Evolutionary conservation across 1,140 invertebrate species (phyloP).

Genomic region (Drosophila varians): DNA sequence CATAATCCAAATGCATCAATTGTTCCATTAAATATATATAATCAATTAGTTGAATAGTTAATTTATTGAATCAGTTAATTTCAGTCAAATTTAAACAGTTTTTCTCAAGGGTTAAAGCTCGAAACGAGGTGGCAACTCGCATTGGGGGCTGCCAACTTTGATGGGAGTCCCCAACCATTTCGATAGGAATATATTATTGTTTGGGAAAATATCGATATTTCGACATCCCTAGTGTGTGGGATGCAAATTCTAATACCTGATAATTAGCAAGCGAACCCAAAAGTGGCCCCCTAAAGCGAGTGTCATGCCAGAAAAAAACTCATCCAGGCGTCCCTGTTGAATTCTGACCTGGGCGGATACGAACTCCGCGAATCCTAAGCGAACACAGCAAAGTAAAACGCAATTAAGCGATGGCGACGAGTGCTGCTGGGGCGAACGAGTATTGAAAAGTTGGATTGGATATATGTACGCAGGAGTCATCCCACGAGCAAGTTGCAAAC

Average conservation of each 20-base stretch:
- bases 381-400: slow-evolving; percentile 41
- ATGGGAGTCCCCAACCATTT: not conserved
- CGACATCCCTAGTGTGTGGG: not conserved
- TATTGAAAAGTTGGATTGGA: not conserved
- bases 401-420: slow-evolving; percentile 56
- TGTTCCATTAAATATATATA: slow-evolving; percentile 3
- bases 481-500: slow-evolving; percentile 33
- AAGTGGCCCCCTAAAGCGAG: not conserved
- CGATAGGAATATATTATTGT: not conserved
- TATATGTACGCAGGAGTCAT: not conserved
- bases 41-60: not conserved
- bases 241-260: slow-evolving; percentile 20
- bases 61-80: too few species aligned
- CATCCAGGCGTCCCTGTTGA: not conserved
- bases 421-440: slow-evolving; percentile 8
- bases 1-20: slow-evolving; percentile 6
- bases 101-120: too few species aligned
- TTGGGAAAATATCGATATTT: not conserved
- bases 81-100: too few species aligned
- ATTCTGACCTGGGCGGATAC: not conserved
- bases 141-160: not conserved
- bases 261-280: slow-evolving; percentile 33
- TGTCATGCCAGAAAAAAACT: not conserved
- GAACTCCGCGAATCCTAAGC: not conserved
- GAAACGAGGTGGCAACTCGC: too few species aligned